Percentiles rank a stretch among this genome's conserved stretches.
phyloP scores from a whole-genome alignment of 2,797 vertebrate species.

The Protonibea diacanthus region DNA sequence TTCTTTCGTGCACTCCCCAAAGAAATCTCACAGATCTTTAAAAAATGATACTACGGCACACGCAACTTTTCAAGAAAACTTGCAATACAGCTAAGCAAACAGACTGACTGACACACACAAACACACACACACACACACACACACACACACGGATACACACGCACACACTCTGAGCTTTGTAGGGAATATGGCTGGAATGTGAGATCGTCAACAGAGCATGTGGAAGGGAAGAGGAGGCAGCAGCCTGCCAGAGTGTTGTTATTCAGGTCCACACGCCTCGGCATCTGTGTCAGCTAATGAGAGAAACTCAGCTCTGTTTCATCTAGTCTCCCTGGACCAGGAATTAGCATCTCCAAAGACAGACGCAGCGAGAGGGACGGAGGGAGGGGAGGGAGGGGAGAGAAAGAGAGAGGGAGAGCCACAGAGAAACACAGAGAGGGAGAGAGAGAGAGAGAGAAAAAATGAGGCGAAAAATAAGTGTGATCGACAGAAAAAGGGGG shows the following conservation, averaged over 20 bases:
- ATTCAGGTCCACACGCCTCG: constrained; percentile 86
- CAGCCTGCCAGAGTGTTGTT: constrained; percentile 83
- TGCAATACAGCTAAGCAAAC: constrained; percentile 68
- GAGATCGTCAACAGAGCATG: constrained; percentile 76
- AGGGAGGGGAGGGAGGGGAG: constrained; percentile 58
- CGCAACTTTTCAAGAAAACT: constrained; percentile 71
- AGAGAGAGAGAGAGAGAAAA: constrained; percentile 29
- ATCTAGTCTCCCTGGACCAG: constrained; percentile 84
- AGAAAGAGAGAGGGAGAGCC: constrained; percentile 53
- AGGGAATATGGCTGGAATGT: constrained; percentile 78
- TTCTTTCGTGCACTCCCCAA: constrained; percentile 44
- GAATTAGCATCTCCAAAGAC: constrained; percentile 88
- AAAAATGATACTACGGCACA: constrained; percentile 61
- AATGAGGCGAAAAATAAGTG: constrained; percentile 63
- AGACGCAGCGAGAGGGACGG: constrained; percentile 77
- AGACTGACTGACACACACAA: constrained; percentile 30
- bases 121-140: constrained; percentile 27
- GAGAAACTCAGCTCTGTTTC: constrained; percentile 86
- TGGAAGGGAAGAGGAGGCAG: constrained; percentile 78
- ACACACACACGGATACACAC: constrained; percentile 25
- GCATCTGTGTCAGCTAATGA: constrained; percentile 88
- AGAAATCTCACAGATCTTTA: constrained; percentile 54
- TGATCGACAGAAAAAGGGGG: constrained; percentile 62
- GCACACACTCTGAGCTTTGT: constrained; percentile 59
- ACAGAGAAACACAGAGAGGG: constrained; percentile 53